Evolutionary conservation across 2,888 invertebrate species (phyloP).

Genomic region (Philonicus albiceps): DNA sequence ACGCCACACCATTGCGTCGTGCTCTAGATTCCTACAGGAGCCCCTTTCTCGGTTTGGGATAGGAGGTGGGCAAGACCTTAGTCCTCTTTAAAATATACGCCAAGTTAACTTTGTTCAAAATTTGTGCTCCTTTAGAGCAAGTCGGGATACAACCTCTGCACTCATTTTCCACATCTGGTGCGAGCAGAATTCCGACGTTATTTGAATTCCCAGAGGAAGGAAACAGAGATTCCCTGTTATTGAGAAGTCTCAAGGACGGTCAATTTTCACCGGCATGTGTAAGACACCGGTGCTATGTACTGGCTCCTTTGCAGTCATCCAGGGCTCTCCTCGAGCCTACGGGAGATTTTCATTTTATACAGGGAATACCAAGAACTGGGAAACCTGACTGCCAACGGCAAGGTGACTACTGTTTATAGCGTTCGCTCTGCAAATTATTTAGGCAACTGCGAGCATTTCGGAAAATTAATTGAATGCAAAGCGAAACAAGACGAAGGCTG

Average conservation of each 20-base stretch:
- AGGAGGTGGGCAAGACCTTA: not conserved
- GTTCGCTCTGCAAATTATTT: not conserved
- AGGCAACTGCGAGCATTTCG: not conserved
- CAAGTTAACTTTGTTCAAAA: constrained; percentile 1
- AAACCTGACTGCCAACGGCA: not conserved
- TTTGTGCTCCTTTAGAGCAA: not conserved
- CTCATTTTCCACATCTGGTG: constrained; percentile 24
- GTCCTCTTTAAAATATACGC: not conserved
- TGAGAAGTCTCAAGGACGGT: constrained; percentile 16
- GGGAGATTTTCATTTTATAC: not conserved
- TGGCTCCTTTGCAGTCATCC: not conserved
- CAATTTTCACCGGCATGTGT: not conserved
- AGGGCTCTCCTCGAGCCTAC: not conserved
- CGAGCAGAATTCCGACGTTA: not conserved
- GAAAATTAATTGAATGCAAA: constrained; percentile 15
- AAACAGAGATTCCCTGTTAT: not conserved
- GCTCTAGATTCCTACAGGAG: not conserved
- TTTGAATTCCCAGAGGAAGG: not conserved
- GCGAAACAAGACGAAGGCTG: not conserved
- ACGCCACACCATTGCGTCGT: not conserved
- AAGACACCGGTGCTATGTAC: not conserved
- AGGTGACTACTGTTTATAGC: not conserved
- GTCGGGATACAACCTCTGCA: not conserved
- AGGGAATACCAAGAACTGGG: not conserved
- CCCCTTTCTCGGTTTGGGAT: not conserved